phyloP scores from a whole-genome alignment of 1,140 invertebrate genomes.

The Drosophila malerkotliana region DNA sequence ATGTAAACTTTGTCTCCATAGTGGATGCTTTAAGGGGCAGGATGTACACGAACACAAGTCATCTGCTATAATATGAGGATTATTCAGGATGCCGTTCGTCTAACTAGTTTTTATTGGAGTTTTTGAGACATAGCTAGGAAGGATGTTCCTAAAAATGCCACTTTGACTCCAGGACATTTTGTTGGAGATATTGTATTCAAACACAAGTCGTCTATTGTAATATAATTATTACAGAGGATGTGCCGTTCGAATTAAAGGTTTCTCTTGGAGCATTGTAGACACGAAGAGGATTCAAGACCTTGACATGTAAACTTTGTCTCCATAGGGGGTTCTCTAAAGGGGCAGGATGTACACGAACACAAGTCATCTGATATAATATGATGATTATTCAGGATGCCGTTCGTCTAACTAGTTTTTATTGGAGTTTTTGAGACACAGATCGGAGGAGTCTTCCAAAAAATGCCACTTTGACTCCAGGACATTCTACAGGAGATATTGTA shows the following conservation, averaged over 20 bases:
- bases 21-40: too few species aligned
- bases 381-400: slow-evolving; percentile 49
- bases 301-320: slow-evolving; percentile 3
- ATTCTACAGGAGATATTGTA: too few species aligned
- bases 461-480: slow-evolving; percentile 59
- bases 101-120: slow-evolving; percentile 28
- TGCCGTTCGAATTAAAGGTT: not conserved
- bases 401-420: slow-evolving; percentile 15
- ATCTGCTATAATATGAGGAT: slow-evolving; percentile 46
- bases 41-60: too few species aligned
- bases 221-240: slow-evolving; percentile 14
- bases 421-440: slow-evolving; percentile 52
- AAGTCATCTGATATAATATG: slow-evolving; percentile 59
- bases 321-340: not conserved
- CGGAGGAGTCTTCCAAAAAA: slow-evolving; percentile 2
- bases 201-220: slow-evolving; percentile 30
- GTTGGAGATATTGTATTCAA: slow-evolving; percentile 17
- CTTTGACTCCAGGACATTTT: slow-evolving; percentile 50
- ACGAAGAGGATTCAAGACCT: not conserved
- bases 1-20: slow-evolving; percentile 31
- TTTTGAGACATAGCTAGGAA: slow-evolving; percentile 41
- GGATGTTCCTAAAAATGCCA: slow-evolving; percentile 38
- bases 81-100: slow-evolving; percentile 57
- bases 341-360: slow-evolving; percentile 28
- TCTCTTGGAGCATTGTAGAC: not conserved